Evolutionary conservation across 1,140 invertebrate genomes (phyloP).

Genomic region (Drosophila ohnishii): DNA sequence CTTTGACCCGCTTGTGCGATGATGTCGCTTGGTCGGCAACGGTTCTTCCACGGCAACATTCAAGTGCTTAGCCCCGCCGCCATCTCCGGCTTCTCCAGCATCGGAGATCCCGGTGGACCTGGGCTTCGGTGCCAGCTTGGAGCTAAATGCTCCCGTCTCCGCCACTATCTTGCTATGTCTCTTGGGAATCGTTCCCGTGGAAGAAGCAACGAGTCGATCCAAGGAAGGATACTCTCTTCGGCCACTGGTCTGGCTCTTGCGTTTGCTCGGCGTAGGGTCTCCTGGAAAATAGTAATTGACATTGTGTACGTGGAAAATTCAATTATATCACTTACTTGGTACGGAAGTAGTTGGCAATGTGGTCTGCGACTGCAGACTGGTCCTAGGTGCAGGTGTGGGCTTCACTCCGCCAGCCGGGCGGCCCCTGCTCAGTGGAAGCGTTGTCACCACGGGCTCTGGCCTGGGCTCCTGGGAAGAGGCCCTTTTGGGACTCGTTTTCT

Average conservation of each 20-base stretch:
- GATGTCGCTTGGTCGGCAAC: conserved; percentile 45
- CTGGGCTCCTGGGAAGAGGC: conserved; percentile 23
- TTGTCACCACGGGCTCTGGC: conserved; percentile 53
- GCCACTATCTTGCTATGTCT: conserved; percentile 8
- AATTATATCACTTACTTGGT: conserved; percentile 22
- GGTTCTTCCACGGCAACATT: conserved; percentile 30
- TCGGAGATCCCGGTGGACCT: conserved; percentile 9
- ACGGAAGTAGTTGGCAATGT: conserved; percentile 8
- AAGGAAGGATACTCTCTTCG: conserved; percentile 70
- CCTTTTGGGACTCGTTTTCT: conserved; percentile 48
- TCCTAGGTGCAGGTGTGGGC: conserved; percentile 72
- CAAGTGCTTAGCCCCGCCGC: conserved; percentile 5
- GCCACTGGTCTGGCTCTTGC: conserved; percentile 35
- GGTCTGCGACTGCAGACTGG: conserved; percentile 45
- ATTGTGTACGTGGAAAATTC: neutral
- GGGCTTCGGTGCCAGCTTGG: conserved; percentile 26
- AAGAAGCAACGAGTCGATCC: conserved; percentile 68
- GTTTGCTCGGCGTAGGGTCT: conserved; percentile 38
- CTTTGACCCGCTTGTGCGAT: conserved; percentile 54
- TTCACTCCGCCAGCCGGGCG: conserved; percentile 41
- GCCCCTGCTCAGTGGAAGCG: conserved; percentile 70
- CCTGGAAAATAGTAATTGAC: conserved; percentile 5
- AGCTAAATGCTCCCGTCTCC: conserved; percentile 14
- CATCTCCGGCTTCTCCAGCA: conserved; percentile 16
- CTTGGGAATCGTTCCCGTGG: conserved; percentile 76